These are phyloP conservation scores for Ichneumoninae sp. DNA, from an alignment of 2,888 invertebrate genomes.

Conservation along the genomic window DNA sequence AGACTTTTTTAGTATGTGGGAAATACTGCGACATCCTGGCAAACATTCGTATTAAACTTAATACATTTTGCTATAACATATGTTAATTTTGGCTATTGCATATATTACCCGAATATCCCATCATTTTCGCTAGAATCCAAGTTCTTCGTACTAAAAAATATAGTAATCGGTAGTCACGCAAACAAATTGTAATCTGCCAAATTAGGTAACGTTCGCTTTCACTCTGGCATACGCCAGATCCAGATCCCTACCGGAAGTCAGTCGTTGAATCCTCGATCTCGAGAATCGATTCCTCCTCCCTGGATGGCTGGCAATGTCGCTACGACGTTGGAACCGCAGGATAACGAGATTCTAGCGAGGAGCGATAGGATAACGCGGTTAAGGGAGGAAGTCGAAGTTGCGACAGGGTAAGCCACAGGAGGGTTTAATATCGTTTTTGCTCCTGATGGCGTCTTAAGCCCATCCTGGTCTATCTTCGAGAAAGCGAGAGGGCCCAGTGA, in stretches of 20 bases:
- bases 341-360: constrained; percentile 28
- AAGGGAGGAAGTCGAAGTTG: constrained; percentile 67
- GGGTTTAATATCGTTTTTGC: constrained; percentile 77
- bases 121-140: too few species aligned
- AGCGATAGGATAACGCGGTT: constrained; percentile 66
- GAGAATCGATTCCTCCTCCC: background rate
- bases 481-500: constrained; percentile 14
- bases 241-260: background rate
- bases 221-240: background rate
- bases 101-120: too few species aligned
- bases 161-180: background rate
- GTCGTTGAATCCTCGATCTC: background rate
- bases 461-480: constrained; percentile 55
- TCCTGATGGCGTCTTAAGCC: constrained; percentile 65
- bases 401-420: constrained; percentile 75
- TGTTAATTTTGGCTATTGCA: too few species aligned
- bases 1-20: too few species aligned
- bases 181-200: background rate
- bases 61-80: too few species aligned
- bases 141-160: too few species aligned
- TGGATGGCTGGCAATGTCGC: background rate
- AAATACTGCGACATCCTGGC: too few species aligned
- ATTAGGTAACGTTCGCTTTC: background rate
- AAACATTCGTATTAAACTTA: too few species aligned
- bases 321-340: background rate